Conservation (phyloP, 2,888 invertebrate species). For the Aphidoletes aphidimyza region DNA sequence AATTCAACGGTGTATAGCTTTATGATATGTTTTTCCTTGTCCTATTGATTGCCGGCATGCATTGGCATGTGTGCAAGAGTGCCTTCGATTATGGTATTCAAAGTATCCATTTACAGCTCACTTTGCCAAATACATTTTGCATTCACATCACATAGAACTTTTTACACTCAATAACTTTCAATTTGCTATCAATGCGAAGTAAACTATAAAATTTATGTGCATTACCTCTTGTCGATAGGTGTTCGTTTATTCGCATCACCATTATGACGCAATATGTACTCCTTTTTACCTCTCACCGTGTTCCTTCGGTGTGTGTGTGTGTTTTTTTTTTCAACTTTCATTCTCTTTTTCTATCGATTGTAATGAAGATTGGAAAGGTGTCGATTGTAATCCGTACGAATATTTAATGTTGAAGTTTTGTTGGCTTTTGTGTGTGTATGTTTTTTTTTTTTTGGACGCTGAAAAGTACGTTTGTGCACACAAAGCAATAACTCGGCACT, state of each 20-base stretch:
- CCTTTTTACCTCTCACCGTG: neutral
- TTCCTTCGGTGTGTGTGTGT: neutral
- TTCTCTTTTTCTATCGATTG: conserved; percentile 19
- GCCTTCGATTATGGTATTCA: conserved; percentile 20
- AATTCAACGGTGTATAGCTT: neutral
- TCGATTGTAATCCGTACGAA: conserved; percentile 39
- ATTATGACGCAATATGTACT: conserved; percentile 41
- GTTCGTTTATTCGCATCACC: conserved; percentile 37
- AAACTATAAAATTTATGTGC: conserved; percentile 59
- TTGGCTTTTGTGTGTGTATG: neutral
- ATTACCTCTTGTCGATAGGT: conserved; percentile 44
- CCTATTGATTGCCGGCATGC: neutral
- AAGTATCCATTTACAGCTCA: conserved; percentile 46
- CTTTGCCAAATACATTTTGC: conserved; percentile 33
- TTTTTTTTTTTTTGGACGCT: neutral
- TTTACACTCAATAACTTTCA: conserved; percentile 60
- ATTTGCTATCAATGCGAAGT: conserved; percentile 61
- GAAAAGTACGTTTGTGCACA: neutral
- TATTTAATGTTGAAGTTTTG: conserved; percentile 38
- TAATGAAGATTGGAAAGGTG: conserved; percentile 23
- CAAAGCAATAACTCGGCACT: too few species aligned
- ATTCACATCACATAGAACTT: conserved; percentile 38
- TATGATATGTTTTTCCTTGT: neutral
- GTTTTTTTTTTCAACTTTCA: neutral
- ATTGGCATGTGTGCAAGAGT: conserved; percentile 42